Evolutionary conservation across 2,888 invertebrate genomes (phyloP).

Genomic region (Pegoplata infirma): DNA sequence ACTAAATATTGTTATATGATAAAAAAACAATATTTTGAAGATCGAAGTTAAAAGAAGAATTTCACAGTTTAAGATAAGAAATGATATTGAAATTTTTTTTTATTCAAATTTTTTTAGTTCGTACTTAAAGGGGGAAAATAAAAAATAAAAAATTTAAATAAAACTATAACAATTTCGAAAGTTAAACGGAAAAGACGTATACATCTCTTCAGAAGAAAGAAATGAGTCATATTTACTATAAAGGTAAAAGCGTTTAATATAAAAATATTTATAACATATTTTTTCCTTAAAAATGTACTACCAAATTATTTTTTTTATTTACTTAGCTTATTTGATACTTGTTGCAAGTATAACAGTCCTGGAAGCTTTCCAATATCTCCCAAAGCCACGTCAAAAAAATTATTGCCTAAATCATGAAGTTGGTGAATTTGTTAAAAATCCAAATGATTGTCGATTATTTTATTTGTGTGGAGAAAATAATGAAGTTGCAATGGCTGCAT

Average conservation of each 20-base stretch:
- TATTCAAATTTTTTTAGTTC: not conserved
- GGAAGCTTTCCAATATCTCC: not conserved
- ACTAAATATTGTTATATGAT: no score
- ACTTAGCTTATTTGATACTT: not conserved
- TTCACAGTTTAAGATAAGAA: not conserved
- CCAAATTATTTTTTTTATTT: not conserved
- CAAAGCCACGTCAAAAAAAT: slow-evolving; percentile 29
- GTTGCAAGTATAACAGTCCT: not conserved
- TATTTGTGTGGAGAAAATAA: slow-evolving; percentile 72
- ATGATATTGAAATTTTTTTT: not conserved
- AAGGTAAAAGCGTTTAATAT: no score
- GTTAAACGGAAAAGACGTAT: not conserved
- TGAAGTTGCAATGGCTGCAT: slow-evolving; percentile 70
- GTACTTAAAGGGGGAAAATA: no score
- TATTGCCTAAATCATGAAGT: slow-evolving; percentile 67
- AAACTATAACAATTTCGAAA: not conserved
- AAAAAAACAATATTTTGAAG: not conserved
- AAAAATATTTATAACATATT: no score
- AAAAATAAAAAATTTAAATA: not conserved
- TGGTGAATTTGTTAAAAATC: slow-evolving; percentile 73
- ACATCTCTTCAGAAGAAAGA: not conserved
- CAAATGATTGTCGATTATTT: slow-evolving; percentile 72
- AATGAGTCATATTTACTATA: not conserved
- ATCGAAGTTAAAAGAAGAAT: not conserved
- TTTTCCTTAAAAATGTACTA: no score